These are phyloP conservation scores for Phoxinus dragarum DNA, from an alignment of 2,797 vertebrate species.

Conservation along the genomic window DNA sequence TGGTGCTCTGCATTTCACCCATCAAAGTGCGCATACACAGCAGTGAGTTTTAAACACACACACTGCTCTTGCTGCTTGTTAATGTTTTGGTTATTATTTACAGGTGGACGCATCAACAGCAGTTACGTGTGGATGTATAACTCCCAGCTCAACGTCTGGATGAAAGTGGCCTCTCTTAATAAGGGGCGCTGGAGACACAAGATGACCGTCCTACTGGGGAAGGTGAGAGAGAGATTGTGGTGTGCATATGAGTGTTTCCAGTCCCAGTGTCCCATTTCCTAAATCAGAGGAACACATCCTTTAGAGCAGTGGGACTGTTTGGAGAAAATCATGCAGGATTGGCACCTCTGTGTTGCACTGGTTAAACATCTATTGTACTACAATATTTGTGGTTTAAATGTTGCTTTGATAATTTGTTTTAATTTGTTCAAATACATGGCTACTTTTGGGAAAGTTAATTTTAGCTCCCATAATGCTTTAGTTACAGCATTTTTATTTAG, in stretches of 20 bases:
- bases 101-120: slow-evolving; percentile 97
- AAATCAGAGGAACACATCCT: neutral
- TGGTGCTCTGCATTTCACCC: too few species aligned
- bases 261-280: slow-evolving; percentile 3
- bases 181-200: slow-evolving; percentile 99
- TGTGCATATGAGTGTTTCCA: neutral
- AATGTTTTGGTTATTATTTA: slow-evolving; percentile 47
- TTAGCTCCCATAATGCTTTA: neutral
- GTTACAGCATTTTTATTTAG: neutral
- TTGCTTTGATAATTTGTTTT: neutral
- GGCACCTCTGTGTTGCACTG: neutral
- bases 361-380: neutral
- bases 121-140: slow-evolving; percentile 99
- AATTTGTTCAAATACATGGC: neutral
- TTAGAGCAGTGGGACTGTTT: neutral
- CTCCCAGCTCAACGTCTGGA: slow-evolving; percentile 98
- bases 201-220: slow-evolving; percentile 97
- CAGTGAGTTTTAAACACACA: too few species aligned
- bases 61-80: neutral
- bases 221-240: slow-evolving; percentile 76
- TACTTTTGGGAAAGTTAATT: neutral
- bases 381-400: neutral
- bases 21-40: too few species aligned
- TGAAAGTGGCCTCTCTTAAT: slow-evolving; percentile 96
- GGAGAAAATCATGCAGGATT: neutral